phyloP scores from a whole-genome alignment of 2,888 invertebrate genomes.

The Arenicola marina region DNA sequence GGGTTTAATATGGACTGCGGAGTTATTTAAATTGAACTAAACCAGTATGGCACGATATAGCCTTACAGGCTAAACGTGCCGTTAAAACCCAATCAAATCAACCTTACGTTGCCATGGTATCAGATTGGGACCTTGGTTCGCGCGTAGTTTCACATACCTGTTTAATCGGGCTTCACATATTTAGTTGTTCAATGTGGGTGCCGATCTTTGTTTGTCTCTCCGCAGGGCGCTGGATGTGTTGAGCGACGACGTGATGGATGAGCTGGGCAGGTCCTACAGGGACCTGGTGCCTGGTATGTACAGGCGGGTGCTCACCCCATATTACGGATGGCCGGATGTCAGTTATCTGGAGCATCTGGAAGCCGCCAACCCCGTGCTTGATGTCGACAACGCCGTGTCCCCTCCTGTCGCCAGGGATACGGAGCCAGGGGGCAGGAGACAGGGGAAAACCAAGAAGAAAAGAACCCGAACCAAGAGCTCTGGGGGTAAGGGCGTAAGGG shows the following conservation, averaged over 20 bases:
- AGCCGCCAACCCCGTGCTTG: constrained; percentile 1
- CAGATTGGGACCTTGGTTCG: no score
- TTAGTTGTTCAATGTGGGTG: neutral
- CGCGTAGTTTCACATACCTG: no score
- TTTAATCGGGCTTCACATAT: no score
- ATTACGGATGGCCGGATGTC: constrained; percentile 43
- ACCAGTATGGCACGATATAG: no score
- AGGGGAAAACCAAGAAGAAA: constrained; percentile 37
- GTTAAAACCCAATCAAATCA: no score
- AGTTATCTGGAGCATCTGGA: constrained; percentile 43
- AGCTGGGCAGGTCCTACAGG: constrained; percentile 73
- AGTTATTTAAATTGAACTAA: no score
- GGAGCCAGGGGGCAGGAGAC: no score
- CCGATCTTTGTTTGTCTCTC: constrained; percentile 10
- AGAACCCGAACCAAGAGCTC: neutral
- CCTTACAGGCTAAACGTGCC: no score
- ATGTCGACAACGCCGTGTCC: constrained; percentile 5
- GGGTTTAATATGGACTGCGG: no score
- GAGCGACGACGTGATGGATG: constrained; percentile 68
- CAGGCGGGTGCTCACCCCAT: constrained; percentile 51
- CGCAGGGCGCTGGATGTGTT: constrained; percentile 69
- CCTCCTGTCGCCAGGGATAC: constrained; percentile 29
- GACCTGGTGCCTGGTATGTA: constrained; percentile 62
- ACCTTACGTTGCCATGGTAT: no score
- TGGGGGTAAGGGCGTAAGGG: no score